These are phyloP conservation scores for Mesorhabditis belari DNA, from an alignment of 2,888 invertebrate genomes.

Conservation along the genomic window DNA sequence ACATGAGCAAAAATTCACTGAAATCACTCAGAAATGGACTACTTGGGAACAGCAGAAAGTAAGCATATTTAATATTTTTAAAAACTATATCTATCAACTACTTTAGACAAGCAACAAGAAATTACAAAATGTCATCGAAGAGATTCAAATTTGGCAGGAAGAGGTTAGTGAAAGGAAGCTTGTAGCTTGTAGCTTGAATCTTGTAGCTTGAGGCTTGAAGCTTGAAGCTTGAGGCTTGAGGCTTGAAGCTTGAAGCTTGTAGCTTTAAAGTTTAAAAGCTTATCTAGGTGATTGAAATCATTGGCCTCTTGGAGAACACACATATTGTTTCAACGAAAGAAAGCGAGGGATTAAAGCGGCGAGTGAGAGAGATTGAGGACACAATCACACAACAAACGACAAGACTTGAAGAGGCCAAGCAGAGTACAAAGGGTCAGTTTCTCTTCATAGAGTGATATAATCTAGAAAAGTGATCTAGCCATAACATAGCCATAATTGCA, in stretches of 20 bases:
- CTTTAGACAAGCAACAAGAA: neutral
- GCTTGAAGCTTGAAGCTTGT: too few relatives aligned
- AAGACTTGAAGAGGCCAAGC: conserved; percentile 12
- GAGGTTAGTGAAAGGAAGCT: conserved; percentile 16
- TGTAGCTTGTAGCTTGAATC: too few relatives aligned
- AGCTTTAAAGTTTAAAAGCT: neutral
- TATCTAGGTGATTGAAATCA: neutral
- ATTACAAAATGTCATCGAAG: conserved; percentile 22
- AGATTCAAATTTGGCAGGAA: conserved; percentile 43
- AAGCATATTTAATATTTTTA: neutral
- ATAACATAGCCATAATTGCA: neutral
- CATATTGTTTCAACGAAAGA: neutral
- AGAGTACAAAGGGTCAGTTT: conserved; percentile 10
- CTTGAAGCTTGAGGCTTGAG: too few relatives aligned
- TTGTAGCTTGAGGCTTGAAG: too few relatives aligned
- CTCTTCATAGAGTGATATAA: neutral
- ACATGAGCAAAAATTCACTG: conserved; percentile 37
- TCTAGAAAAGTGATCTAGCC: neutral
- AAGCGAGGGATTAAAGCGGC: neutral
- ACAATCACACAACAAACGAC: conserved; percentile 13
- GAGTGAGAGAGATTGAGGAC: conserved; percentile 14
- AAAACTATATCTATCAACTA: neutral
- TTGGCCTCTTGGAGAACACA: neutral
- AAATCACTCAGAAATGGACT: conserved; percentile 39
- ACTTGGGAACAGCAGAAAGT: conserved; percentile 33